phyloP scores from a whole-genome alignment of 2,797 vertebrate genomes.

The Sciurus vulgaris region DNA sequence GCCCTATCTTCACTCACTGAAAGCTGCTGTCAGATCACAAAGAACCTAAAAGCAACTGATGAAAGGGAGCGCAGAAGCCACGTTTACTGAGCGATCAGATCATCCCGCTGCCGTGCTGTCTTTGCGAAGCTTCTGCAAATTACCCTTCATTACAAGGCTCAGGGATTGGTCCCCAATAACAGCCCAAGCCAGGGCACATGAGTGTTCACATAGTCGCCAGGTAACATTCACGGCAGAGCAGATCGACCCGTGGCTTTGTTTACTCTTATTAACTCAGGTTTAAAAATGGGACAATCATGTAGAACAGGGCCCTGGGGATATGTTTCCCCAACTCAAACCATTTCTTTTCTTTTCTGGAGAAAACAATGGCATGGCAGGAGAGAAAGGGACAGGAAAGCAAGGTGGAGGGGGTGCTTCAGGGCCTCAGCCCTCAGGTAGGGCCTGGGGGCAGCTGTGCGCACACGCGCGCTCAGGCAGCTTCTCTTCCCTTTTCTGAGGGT shows the following conservation, averaged over 20 bases:
- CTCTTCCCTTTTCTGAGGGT: neutral
- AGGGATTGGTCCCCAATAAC: constrained; percentile 79
- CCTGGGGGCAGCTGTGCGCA: neutral
- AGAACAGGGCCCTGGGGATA: constrained; percentile 51
- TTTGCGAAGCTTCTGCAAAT: constrained; percentile 74
- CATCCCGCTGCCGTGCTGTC: constrained; percentile 47
- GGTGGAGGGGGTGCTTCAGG: fast-evolving
- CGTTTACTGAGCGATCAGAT: constrained; percentile 72
- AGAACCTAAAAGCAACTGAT: constrained; percentile 48
- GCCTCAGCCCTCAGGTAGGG: neutral
- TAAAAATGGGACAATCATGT: constrained; percentile 57
- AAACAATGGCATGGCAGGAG: neutral
- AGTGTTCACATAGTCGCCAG: constrained; percentile 79
- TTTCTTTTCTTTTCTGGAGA: neutral
- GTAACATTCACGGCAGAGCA: constrained; percentile 62
- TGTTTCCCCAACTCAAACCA: neutral
- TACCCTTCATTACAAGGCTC: constrained; percentile 75
- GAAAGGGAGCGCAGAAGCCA: constrained; percentile 67
- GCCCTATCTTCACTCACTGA: constrained; percentile 53
- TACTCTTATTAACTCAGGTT: constrained; percentile 72
- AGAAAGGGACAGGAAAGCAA: neutral
- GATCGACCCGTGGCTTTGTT: constrained; percentile 73
- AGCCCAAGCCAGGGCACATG: constrained; percentile 71
- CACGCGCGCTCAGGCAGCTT: fast-evolving
- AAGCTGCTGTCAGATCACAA: constrained; percentile 71